These are phyloP conservation scores for Pelodytes ibericus DNA, from an alignment of 2,797 vertebrate species.

Conservation along the genomic window DNA sequence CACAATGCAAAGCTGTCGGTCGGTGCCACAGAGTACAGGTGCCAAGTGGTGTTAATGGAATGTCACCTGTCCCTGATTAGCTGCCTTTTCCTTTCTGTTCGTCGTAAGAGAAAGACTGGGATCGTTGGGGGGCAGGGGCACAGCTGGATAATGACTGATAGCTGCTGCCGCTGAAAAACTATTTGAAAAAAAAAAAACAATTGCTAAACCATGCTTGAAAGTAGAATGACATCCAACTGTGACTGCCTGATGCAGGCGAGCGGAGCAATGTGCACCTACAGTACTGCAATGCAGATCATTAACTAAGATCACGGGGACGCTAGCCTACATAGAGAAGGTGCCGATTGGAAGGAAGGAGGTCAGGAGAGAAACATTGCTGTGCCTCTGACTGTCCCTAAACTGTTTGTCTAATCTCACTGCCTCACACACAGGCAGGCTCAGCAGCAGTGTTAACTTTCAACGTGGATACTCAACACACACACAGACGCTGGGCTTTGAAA, in stretches of 20 bases:
- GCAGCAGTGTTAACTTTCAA: too few relatives aligned
- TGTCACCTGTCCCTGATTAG: slow-evolving; percentile 15
- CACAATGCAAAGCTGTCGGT: background rate
- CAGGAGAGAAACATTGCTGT: background rate
- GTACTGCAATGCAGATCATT: slow-evolving; percentile 28
- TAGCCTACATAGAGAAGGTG: slow-evolving; percentile 18
- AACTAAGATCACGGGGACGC: slow-evolving; percentile 17
- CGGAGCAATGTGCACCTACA: slow-evolving; percentile 7
- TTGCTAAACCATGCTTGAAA: slow-evolving; percentile 38
- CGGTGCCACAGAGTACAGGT: background rate
- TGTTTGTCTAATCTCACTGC: background rate
- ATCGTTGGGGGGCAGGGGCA: slow-evolving; percentile 6
- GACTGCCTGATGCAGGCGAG: background rate
- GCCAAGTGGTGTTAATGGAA: slow-evolving; percentile 3
- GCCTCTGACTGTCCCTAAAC: background rate
- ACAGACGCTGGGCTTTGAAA: too few relatives aligned
- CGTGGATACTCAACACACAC: too few relatives aligned
- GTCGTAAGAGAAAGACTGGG: slow-evolving; percentile 5
- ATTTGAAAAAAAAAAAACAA: slow-evolving; percentile 17
- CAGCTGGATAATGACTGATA: slow-evolving; percentile 40
- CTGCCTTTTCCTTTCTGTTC: slow-evolving; percentile 7
- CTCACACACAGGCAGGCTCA: too few relatives aligned
- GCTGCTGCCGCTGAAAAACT: slow-evolving; percentile 8
- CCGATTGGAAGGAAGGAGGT: slow-evolving; percentile 10
- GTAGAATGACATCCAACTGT: slow-evolving; percentile 23